Base-by-base conservation (phyloP, 2,797 vertebrate genomes). In the Sebastes diaconus region DNA sequence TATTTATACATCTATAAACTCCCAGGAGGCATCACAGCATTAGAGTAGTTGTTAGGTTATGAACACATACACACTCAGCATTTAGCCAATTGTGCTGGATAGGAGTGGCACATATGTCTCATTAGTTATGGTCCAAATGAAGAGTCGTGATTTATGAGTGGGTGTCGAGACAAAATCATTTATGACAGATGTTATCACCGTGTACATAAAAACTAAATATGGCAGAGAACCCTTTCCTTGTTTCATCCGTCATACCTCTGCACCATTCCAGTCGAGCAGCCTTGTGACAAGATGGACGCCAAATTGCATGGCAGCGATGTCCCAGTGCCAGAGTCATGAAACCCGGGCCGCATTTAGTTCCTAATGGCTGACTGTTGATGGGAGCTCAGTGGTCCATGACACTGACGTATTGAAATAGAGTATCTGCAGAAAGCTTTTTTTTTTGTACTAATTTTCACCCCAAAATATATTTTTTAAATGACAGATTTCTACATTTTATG, bases 131-230 rank as follows among this genome's bases (percentile, higher is more conserved):
- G 50, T 27, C 64, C 46, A 61, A 54, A 74, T 29, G 57, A 60
- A 77, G 75, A 70, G 65, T 73, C 2, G 1, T 22, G 57, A 75
- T 58, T 58, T 64, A 77, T 67, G 55, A 3, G 74, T 72, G 61
- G 64, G 63, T 59, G 75, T 24, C 1, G 36, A 73, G 66, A 57
- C 20, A 77, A 67, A 71, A 29, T 71, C 55, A 50, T 68, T 77
- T 29, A 14, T 36, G 69, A 77, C 67, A 61, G 63, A 73, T 67
- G 42, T 69, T 83, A 59, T 78, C 75, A 30, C 50, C 2, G 25
- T 29, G 57, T 34, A 25, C 60, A 69, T 57, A 63, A 69, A 75
- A 36, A 9, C 9, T 27, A 69, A 30, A 59, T 61, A 68, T 72
- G 46, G 55, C 67, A 54, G 50, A 54, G 50, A 1, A 20, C 50